Base-by-base conservation (phyloP, 1,140 invertebrate species). In the Belonocnema kinseyi region DNA sequence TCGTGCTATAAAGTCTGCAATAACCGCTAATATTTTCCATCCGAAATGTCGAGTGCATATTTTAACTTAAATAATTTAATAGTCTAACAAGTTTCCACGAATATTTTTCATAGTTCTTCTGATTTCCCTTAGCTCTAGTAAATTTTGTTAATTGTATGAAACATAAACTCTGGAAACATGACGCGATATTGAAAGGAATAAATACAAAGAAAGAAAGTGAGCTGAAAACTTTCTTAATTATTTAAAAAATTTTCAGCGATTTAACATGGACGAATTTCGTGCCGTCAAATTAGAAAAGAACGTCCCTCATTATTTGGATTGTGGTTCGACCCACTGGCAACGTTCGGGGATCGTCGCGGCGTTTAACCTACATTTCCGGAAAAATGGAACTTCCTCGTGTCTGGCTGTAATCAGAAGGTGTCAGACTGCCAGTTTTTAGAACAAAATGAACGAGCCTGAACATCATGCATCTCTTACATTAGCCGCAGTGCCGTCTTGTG, bases 361-460 rank as follows among this genome's bases (percentile, higher is more conserved):
- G 75, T 83, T 84, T 81, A 81, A 78, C 77, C 80, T 77, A 81
- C 66, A 83, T 81, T 77, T 79, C 71, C 46, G 46, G 46, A 56
- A 19, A 74, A 77, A 70, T 72, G 53, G 50, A 61, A 11, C 13
- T 13, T 51, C n/a, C 72, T 52, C 46, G 74, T 79, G 72, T 54
- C 51, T 81, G 50, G 51, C 73, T 75, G 81, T 84, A 84, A 83
- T 81, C 76, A 80, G 72, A 79, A 54, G 53, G 26, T 74, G n/a
- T 33, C 53, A 77, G 52, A 53, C 50, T 51, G 33, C 10, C 7
- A 51, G 33, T 52, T 72, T 72, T 73, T 76, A 50, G 70, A 71
- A 73, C 50, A 50, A 79, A 66, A 50, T 51, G 46, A 33, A 71
- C n/a, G 8, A 50, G 40, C 46, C 33, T n/a, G 21, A 56, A 77